phyloP scores from a whole-genome alignment of 2,888 invertebrate species.

The Melanchra persicariae region DNA sequence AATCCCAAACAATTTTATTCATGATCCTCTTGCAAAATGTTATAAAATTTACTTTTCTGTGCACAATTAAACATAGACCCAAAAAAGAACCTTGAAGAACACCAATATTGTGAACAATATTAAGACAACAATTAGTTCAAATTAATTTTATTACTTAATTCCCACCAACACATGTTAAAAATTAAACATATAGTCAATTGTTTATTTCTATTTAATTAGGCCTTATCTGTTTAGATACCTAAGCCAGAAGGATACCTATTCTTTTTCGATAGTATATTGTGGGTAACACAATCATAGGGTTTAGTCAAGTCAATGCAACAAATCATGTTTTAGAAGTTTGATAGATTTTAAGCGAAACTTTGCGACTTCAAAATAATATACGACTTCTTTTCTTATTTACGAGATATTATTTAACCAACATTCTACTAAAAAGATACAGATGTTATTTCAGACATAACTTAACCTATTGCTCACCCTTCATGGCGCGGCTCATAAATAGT shows the following conservation, averaged over 20 bases:
- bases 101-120: background rate
- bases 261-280: background rate
- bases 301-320: background rate
- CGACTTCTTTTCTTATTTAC: background rate
- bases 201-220: background rate
- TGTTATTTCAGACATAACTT: constrained; percentile 22
- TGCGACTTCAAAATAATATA: background rate
- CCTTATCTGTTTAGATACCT: background rate
- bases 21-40: too few species aligned
- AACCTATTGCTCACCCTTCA: constrained; percentile 25
- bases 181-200: background rate
- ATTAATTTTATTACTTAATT: too few species aligned
- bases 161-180: too few species aligned
- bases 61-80: background rate
- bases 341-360: too few species aligned
- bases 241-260: too few species aligned
- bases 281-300: background rate
- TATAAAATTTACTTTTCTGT: background rate
- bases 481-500: constrained; percentile 42
- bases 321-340: background rate
- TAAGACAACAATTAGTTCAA: too few species aligned
- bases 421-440: constrained; percentile 20
- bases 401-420: background rate
- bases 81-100: constrained; percentile 14
- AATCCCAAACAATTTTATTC: background rate